phyloP scores from a whole-genome alignment of 1,140 invertebrate genomes.

The Caenorhabditis tropicalis region DNA sequence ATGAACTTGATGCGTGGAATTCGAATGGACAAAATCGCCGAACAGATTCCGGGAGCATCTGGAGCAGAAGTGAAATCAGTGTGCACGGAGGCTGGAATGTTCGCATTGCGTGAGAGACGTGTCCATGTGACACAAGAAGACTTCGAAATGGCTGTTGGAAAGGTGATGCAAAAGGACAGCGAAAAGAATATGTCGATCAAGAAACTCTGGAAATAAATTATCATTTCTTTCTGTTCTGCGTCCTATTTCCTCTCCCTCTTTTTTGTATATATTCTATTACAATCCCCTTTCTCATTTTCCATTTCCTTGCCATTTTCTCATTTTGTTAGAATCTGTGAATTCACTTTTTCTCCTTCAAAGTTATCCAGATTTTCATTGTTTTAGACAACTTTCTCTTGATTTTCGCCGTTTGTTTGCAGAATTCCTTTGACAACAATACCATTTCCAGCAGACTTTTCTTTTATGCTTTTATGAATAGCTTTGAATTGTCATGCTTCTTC shows the following conservation, averaged over 20 bases:
- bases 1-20: conserved; percentile 99
- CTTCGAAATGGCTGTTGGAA: conserved; percentile 99
- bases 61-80: conserved; percentile 99
- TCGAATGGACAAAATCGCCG: conserved; percentile 96
- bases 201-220: conserved; percentile 80
- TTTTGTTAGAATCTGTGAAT: too few species aligned
- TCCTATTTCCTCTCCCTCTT: background rate
- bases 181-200: conserved; percentile 99
- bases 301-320: too few species aligned
- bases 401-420: too few species aligned
- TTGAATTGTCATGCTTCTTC: too few species aligned
- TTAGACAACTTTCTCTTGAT: too few species aligned
- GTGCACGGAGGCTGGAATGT: conserved; percentile 99
- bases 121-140: conserved; percentile 99
- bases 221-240: background rate
- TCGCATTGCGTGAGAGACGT: conserved; percentile 92
- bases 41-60: conserved; percentile 98
- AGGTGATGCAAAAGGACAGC: conserved; percentile 99
- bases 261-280: background rate
- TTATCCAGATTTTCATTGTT: too few species aligned
- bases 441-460: too few species aligned
- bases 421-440: too few species aligned
- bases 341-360: too few species aligned
- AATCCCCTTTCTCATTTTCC: too few species aligned
- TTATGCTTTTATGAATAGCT: too few species aligned